A percentile compares a stretch with the other conserved stretches of the same genome.
Conservation (phyloP, 64 coral and sea anemone species). For the Orbicella faveolata region DNA sequence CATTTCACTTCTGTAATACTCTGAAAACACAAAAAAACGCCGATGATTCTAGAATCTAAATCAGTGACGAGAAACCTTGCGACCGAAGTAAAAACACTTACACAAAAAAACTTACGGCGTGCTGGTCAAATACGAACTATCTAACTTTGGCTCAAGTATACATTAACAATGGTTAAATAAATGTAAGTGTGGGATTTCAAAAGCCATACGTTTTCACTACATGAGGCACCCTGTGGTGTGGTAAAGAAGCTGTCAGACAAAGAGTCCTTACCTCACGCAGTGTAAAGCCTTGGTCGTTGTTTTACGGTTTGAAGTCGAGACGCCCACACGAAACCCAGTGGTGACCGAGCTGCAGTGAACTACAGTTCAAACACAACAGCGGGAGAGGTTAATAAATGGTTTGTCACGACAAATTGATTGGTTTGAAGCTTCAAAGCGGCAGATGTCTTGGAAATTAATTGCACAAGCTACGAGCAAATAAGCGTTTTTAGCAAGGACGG, state of each 20-base stretch:
- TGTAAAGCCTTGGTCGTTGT: not conserved
- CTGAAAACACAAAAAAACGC: not conserved
- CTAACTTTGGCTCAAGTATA: not conserved
- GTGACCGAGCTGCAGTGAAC: not conserved
- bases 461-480: not conserved
- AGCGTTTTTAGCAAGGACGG: not conserved
- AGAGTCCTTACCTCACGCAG: not conserved
- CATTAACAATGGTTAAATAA: not conserved
- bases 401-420: not conserved
- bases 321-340: not conserved
- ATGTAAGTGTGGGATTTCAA: not conserved
- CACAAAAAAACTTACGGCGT: not conserved
- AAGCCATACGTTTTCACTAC: not conserved
- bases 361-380: not conserved
- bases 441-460: constrained; percentile 5
- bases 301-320: not conserved
- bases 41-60: not conserved
- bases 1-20: not conserved
- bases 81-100: not conserved
- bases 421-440: constrained; percentile 8
- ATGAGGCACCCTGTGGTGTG: not conserved
- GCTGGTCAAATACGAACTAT: not conserved
- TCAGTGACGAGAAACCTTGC: not conserved
- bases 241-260: not conserved
- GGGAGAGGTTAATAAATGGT: not conserved